Conservation (phyloP, 2,888 invertebrate species). For the Ethmia dodecea region DNA sequence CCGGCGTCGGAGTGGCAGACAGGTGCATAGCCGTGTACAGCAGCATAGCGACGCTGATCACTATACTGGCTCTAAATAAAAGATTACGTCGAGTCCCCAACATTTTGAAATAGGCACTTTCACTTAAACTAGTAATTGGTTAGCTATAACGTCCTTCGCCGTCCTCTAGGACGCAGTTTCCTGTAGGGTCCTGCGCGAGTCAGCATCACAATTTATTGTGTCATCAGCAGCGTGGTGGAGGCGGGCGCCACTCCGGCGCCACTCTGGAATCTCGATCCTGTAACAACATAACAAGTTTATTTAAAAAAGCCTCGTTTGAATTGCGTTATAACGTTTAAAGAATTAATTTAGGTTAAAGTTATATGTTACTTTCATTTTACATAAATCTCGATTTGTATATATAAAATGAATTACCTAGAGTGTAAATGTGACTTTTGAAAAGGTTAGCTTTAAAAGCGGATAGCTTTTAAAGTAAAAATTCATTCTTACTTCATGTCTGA, state of each 20-base stretch:
- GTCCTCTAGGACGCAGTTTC: slow-evolving; percentile 75
- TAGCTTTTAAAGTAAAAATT: too few species aligned
- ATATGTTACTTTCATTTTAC: too few species aligned
- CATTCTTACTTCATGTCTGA: too few species aligned
- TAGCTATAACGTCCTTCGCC: slow-evolving; percentile 68
- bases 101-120: slow-evolving; percentile 67
- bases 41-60: slow-evolving; percentile 84
- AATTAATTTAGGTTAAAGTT: too few species aligned
- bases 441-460: too few species aligned
- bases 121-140: slow-evolving; percentile 46
- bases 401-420: too few species aligned
- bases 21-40: slow-evolving; percentile 84
- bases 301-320: too few species aligned
- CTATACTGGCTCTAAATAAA: slow-evolving; percentile 85
- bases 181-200: slow-evolving; percentile 66
- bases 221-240: slow-evolving; percentile 58
- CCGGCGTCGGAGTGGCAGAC: slow-evolving; percentile 46
- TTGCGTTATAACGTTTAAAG: too few species aligned
- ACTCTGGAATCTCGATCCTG: slow-evolving; percentile 42
- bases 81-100: slow-evolving; percentile 79
- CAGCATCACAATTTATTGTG: slow-evolving; percentile 75
- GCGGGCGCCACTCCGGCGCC: slow-evolving; percentile 55
- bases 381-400: too few species aligned
- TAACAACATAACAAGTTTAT: slow-evolving; percentile 40
- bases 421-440: too few species aligned